Percentiles rank a stretch among this genome's conserved stretches.
phyloP scores from a whole-genome alignment of 30 jellyfish, hydroid and myxozoan genomes.

The Aurelia coerulea region DNA sequence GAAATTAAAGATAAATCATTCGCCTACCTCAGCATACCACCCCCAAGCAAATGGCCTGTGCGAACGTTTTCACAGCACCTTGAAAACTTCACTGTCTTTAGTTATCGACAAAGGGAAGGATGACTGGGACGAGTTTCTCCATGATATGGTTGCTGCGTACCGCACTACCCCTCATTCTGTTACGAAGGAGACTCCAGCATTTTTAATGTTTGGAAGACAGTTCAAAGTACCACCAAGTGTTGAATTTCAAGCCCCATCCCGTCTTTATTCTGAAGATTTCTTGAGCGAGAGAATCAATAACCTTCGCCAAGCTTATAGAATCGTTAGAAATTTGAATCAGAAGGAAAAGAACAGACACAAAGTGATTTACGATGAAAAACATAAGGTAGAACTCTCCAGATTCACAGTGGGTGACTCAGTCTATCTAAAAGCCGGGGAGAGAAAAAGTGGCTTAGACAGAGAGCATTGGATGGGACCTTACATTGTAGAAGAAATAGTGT shows the following conservation, averaged over 20 bases:
- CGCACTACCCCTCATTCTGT: slow-evolving; percentile 43
- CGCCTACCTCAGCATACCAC: slow-evolving; percentile 14
- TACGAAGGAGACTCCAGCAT: slow-evolving; percentile 42
- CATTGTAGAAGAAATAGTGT: neutral
- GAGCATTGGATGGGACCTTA: slow-evolving; percentile 20
- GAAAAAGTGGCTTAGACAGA: neutral
- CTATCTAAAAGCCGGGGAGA: slow-evolving; percentile 13
- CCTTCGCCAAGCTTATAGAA: slow-evolving; percentile 17
- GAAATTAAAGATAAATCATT: neutral
- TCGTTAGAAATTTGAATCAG: slow-evolving; percentile 19
- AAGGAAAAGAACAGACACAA: slow-evolving; percentile 33
- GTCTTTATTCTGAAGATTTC: slow-evolving; percentile 27
- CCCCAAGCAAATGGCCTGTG: slow-evolving; percentile 43
- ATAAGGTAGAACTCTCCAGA: neutral
- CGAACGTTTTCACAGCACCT: slow-evolving; percentile 25
- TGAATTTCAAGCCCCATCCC: slow-evolving; percentile 20
- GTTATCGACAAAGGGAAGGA: slow-evolving; percentile 10
- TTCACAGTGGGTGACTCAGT: slow-evolving; percentile 21
- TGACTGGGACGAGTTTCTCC: slow-evolving; percentile 31
- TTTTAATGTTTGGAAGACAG: slow-evolving; percentile 24
- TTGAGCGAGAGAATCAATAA: slow-evolving; percentile 16
- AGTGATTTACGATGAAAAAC: slow-evolving; percentile 17
- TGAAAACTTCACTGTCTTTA: slow-evolving; percentile 25
- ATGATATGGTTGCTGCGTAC: slow-evolving; percentile 22
- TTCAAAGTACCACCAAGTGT: slow-evolving; percentile 29